Percentiles rank a stretch among this genome's conserved stretches.
Conservation (phyloP, 2,888 invertebrate genomes). For the Phytoseiulus persimilis region DNA sequence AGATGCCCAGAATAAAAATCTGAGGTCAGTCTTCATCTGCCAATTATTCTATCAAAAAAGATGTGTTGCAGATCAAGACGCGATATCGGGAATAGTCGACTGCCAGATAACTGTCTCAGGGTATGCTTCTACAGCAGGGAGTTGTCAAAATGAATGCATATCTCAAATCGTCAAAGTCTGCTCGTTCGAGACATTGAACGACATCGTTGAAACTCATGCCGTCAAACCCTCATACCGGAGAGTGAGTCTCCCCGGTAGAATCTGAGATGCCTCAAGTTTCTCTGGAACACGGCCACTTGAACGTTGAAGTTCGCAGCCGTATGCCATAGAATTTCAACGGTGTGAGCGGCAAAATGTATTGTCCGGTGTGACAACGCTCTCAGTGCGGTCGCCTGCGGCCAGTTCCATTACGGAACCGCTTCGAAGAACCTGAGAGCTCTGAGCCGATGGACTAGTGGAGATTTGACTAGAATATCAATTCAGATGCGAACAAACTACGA, state of each 20-base stretch:
- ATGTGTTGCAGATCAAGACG: background rate
- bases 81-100: background rate
- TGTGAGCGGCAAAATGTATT: background rate
- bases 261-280: background rate
- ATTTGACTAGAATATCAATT: background rate
- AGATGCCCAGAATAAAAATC: background rate
- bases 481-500: background rate
- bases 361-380: background rate
- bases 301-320: background rate
- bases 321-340: background rate
- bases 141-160: background rate
- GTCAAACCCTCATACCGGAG: background rate
- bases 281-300: background rate
- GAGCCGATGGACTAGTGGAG: background rate
- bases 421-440: no score
- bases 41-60: background rate
- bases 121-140: background rate
- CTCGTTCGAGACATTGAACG: background rate
- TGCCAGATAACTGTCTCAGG: background rate
- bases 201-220: background rate
- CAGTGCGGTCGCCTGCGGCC: background rate
- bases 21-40: background rate
- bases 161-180: background rate
- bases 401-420: background rate
- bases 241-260: background rate